Conservation (phyloP, 2,888 invertebrate species). For the Meta bourneti region DNA sequence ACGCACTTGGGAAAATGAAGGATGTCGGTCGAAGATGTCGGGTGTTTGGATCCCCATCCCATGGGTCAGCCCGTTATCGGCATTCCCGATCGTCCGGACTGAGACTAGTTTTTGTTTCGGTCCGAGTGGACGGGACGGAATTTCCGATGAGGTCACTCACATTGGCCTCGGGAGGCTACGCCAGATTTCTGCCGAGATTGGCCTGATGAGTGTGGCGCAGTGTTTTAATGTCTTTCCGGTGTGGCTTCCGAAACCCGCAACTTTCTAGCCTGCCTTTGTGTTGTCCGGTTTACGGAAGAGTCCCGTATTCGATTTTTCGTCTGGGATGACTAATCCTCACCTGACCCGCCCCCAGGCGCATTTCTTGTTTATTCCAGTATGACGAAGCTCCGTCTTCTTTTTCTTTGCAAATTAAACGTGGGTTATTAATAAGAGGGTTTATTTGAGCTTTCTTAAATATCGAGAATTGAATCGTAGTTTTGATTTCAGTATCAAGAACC, state of each 20-base stretch:
- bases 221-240: neutral
- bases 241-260: too few relatives aligned
- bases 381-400: too few relatives aligned
- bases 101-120: neutral
- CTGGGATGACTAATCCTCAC: neutral
- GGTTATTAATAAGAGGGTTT: too few relatives aligned
- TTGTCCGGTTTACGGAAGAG: neutral
- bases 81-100: slow-evolving; percentile 19
- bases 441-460: too few relatives aligned
- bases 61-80: slow-evolving; percentile 29
- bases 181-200: neutral
- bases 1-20: too few relatives aligned
- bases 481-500: too few relatives aligned
- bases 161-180: neutral
- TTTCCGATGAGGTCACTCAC: slow-evolving; percentile 51
- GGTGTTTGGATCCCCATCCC: neutral
- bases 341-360: neutral
- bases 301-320: neutral
- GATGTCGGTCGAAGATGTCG: too few relatives aligned
- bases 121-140: neutral
- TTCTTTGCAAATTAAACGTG: too few relatives aligned
- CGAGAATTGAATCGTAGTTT: too few relatives aligned
- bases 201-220: neutral
- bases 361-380: too few relatives aligned
- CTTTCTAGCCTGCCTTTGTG: neutral